phyloP scores from a whole-genome alignment of 2,888 invertebrate genomes.

The Conomelus anceps region DNA sequence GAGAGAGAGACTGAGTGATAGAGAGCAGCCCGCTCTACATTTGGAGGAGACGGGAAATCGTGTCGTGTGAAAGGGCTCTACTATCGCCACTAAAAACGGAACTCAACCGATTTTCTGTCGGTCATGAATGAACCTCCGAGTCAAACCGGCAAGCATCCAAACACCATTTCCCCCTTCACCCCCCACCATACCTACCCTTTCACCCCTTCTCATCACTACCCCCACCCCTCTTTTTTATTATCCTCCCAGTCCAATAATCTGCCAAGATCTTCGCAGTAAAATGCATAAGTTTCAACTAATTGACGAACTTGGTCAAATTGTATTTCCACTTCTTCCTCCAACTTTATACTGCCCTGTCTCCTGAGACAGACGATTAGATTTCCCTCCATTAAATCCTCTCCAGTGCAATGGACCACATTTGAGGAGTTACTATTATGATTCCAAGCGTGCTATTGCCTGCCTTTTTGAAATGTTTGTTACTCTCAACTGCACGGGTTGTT shows the following conservation, averaged over 20 bases:
- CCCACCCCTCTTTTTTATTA: neutral
- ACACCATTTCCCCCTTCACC: neutral
- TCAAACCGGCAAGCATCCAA: no score
- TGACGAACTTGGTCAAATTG: neutral
- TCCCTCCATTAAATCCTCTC: neutral
- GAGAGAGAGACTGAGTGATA: neutral
- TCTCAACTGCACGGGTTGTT: neutral
- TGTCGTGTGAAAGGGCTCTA: neutral
- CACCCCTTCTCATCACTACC: neutral
- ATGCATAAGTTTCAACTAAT: neutral
- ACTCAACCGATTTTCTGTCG: no score
- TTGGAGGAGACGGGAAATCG: no score
- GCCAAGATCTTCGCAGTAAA: neutral
- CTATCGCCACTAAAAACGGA: neutral
- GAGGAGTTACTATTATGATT: no score
- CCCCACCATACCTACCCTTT: neutral
- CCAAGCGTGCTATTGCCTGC: no score
- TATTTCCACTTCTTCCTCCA: neutral
- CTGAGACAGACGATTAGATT: neutral
- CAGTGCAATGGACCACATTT: neutral
- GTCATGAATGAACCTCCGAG: no score
- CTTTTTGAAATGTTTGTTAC: no score
- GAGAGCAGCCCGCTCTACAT: no score
- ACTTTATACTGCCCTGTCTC: neutral
- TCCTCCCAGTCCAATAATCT: neutral